These are phyloP conservation scores for Eustalomyia histrio DNA, from an alignment of 2,888 invertebrate genomes.

Conservation along the genomic window DNA sequence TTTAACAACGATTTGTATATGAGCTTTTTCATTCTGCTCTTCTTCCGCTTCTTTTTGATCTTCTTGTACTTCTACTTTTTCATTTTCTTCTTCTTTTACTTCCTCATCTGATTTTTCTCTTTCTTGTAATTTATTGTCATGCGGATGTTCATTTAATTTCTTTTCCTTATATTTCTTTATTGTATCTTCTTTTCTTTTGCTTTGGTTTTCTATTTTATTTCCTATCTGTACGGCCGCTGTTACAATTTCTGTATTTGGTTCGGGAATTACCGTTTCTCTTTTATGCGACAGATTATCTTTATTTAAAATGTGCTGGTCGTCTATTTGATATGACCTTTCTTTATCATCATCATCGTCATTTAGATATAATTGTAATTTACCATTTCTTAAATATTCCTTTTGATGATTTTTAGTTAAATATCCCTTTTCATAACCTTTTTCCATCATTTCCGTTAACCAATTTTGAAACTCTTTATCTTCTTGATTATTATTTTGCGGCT, in stretches of 20 bases:
- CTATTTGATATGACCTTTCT: background rate
- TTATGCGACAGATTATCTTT: constrained; percentile 48
- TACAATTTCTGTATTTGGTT: background rate
- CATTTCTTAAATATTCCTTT: constrained; percentile 65
- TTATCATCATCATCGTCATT: constrained; percentile 10
- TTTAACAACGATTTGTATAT: background rate
- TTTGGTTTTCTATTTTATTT: background rate
- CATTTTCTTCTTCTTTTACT: background rate
- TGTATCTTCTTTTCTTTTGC: background rate
- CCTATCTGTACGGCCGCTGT: background rate
- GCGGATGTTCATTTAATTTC: background rate
- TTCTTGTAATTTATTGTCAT: background rate
- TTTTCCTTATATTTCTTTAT: background rate
- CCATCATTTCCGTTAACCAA: constrained; percentile 70
- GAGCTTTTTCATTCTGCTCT: background rate
- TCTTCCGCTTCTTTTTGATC: background rate
- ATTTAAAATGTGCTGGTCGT: constrained; percentile 21
- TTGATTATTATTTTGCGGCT: constrained; percentile 27
- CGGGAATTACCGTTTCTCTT: constrained; percentile 40
- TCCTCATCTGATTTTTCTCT: background rate
- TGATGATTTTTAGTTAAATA: constrained; percentile 69
- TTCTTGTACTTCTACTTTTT: background rate
- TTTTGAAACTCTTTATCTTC: constrained; percentile 46
- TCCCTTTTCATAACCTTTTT: constrained; percentile 71
- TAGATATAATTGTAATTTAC: constrained; percentile 61